Percentiles rank a stretch among this genome's conserved stretches.
phyloP scores from a whole-genome alignment of 1,140 invertebrate species.

The Zaprionus lachaisei region DNA sequence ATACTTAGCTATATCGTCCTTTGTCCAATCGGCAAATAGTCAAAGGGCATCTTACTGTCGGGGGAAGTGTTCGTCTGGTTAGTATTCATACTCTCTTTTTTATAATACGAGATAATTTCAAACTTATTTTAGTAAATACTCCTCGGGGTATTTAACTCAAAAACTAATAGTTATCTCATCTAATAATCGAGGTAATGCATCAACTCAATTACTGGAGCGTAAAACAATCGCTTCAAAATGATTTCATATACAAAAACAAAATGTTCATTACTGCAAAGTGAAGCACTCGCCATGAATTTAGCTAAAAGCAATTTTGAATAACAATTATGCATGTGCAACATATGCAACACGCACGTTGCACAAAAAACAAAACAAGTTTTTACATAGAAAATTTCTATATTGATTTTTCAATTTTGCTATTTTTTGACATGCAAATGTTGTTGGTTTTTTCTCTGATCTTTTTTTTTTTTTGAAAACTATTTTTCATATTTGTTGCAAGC shows the following conservation, averaged over 20 bases:
- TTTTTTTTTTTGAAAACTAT: background rate
- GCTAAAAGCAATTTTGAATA: conserved; percentile 15
- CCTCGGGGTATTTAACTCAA: background rate
- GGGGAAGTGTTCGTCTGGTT: too few species aligned
- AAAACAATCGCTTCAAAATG: background rate
- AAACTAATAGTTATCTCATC: background rate
- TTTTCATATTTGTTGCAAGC: conserved; percentile 12
- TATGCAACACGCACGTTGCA: background rate
- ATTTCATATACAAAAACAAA: background rate
- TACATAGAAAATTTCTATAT: background rate
- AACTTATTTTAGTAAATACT: background rate
- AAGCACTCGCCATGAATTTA: conserved; percentile 22
- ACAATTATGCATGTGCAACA: conserved; percentile 15
- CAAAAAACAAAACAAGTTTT: background rate
- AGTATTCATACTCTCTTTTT: too few species aligned
- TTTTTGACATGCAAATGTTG: background rate
- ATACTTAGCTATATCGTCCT: too few species aligned
- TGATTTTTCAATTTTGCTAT: conserved; percentile 2
- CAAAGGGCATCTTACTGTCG: too few species aligned
- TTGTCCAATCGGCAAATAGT: too few species aligned
- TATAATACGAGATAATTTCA: background rate
- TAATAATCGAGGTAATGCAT: background rate
- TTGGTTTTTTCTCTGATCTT: background rate
- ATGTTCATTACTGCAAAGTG: background rate
- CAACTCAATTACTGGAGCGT: background rate